phyloP scores from a whole-genome alignment of 1,140 invertebrate species.

The Cyrtorhinus lividipennis region DNA sequence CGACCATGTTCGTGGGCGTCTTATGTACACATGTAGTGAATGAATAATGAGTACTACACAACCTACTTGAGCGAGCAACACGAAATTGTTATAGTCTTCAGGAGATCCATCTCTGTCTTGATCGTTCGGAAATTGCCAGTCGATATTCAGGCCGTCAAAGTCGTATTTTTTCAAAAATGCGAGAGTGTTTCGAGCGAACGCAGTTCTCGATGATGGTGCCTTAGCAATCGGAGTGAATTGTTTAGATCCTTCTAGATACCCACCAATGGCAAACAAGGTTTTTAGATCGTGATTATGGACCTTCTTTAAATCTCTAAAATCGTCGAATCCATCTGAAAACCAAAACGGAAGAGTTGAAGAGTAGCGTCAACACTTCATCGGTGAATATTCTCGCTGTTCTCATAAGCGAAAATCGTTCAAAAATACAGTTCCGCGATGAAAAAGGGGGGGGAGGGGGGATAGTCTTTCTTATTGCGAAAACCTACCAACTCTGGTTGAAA shows the following conservation, averaged over 20 bases:
- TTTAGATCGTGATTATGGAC: constrained; percentile 60
- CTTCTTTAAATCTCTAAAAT: constrained; percentile 10
- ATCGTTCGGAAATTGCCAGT: constrained; percentile 71
- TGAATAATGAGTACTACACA: too few species aligned
- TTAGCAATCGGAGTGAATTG: constrained; percentile 72
- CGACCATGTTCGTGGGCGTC: too few species aligned
- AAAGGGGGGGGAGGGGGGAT: too few species aligned
- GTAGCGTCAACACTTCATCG: constrained; percentile 19
- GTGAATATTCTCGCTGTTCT: too few species aligned
- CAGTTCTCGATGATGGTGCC: constrained; percentile 45
- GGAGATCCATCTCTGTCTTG: neutral
- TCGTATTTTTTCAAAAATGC: constrained; percentile 63
- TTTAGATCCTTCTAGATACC: constrained; percentile 76
- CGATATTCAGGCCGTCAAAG: constrained; percentile 76
- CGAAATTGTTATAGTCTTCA: constrained; percentile 21
- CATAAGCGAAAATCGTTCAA: too few species aligned
- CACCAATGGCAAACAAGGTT: constrained; percentile 65
- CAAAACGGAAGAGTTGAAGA: too few species aligned
- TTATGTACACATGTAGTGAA: too few species aligned
- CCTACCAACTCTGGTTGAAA: too few species aligned
- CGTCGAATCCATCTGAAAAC: constrained; percentile 13
- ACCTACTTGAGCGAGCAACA: constrained; percentile 17
- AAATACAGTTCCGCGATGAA: too few species aligned
- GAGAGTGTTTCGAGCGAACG: constrained; percentile 55
- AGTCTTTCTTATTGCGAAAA: too few species aligned